Evolutionary conservation across 1,140 invertebrate genomes (phyloP).

Genomic region (Zaprionus capensis): DNA sequence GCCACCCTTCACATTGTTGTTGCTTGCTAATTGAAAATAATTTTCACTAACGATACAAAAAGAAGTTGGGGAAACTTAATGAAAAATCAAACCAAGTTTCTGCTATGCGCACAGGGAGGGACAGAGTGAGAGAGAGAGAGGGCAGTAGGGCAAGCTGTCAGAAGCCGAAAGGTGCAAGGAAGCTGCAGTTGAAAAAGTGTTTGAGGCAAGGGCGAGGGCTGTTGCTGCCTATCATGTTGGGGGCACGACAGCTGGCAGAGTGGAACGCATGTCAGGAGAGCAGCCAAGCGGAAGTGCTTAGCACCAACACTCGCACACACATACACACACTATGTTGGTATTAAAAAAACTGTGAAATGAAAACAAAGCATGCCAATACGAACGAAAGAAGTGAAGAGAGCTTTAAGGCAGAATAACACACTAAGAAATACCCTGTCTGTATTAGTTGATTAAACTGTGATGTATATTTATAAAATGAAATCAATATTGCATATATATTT

Average conservation of each 20-base stretch:
- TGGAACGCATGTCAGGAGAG: constrained; percentile 66
- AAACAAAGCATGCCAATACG: constrained; percentile 40
- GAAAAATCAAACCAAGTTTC: constrained; percentile 68
- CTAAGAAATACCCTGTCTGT: neutral
- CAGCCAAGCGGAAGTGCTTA: constrained; percentile 72
- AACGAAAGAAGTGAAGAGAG: neutral
- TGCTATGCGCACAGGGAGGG: neutral
- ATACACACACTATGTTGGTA: neutral
- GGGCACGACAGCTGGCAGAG: constrained; percentile 34
- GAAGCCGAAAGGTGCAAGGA: constrained; percentile 66
- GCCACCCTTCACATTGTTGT: constrained; percentile 13
- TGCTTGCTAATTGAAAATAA: constrained; percentile 72
- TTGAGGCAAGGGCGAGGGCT: neutral
- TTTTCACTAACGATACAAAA: constrained; percentile 57
- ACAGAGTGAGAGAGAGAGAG: too few relatives aligned
- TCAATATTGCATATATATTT: too few relatives aligned
- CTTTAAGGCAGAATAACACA: neutral
- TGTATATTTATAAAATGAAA: neutral
- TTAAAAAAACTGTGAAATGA: constrained; percentile 43
- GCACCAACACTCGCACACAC: constrained; percentile 46
- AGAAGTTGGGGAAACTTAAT: constrained; percentile 60
- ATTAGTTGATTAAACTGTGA: neutral
- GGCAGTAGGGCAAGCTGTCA: constrained; percentile 42
- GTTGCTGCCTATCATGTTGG: constrained; percentile 9
- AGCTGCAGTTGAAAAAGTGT: constrained; percentile 32